Evolutionary conservation across 2,113 vertebrate genomes (phyloP).

Genomic region (Hyaena hyaena): DNA sequence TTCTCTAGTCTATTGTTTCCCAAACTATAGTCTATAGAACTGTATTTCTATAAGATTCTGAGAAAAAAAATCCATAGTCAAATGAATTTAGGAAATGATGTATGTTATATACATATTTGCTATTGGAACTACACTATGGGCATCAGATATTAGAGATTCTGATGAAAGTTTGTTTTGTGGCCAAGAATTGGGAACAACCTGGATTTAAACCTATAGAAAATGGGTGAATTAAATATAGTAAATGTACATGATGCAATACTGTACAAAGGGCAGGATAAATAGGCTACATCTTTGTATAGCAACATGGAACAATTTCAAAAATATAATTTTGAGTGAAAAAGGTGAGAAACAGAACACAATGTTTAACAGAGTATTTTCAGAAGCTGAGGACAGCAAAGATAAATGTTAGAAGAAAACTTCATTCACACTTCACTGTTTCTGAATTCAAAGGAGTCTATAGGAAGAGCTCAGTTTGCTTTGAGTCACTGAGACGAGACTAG

Average conservation of each 20-base stretch:
- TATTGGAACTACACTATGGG: background rate
- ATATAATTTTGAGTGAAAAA: background rate
- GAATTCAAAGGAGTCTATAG: background rate
- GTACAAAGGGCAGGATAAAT: background rate
- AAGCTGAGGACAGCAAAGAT: background rate
- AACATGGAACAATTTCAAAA: slow-evolving; percentile 22
- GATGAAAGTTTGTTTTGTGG: background rate
- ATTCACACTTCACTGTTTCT: background rate
- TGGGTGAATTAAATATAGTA: background rate
- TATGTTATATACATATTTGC: background rate
- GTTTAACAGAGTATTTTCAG: background rate
- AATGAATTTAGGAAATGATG: background rate
- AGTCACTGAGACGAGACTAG: background rate
- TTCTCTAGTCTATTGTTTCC: background rate
- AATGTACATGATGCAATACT: background rate
- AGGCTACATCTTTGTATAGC: background rate
- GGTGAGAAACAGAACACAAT: background rate
- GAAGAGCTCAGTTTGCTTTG: background rate
- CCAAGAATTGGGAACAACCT: background rate
- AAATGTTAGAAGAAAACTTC: background rate
- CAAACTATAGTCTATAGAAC: background rate
- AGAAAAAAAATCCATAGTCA: background rate
- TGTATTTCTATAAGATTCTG: background rate
- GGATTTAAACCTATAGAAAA: background rate
- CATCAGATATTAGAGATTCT: background rate